Base-by-base conservation (phyloP, 2,888 invertebrate species). In the Melipona beecheii region DNA sequence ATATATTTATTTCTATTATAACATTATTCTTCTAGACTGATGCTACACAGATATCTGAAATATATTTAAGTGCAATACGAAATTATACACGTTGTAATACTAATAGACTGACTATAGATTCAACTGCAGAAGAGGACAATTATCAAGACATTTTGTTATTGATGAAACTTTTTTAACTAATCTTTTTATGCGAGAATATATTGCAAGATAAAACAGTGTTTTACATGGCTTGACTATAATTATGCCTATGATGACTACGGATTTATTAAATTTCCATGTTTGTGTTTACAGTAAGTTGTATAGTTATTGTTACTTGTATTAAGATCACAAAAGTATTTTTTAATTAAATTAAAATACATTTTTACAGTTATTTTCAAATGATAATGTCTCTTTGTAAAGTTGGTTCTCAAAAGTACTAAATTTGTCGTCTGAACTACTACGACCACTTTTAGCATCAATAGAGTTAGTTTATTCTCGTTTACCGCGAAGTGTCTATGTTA, bases 61-160 rank as follows among this genome's bases (percentile, higher is more conserved):
- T 96, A 66, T 97, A 97, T 89, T 95, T 97, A 85, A 95, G 96
- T 6, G 96, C 97, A 2, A 96, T 98, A 78, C 96, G 97, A 92
- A 96, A 96, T 2, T 98, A 97, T 92, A 95, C 96, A 79, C 95
- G 96, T 86, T 96, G 96, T 94, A 97, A 97, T 91, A 95, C 95
- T 0, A 96, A 96, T 72, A 95, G 97, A 87, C 95, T 96, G 66
- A 96, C 96, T 0, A 94, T 95, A 36, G 96, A 97, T 83, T 95
- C 95, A 3, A 96, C 96, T 50, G 96, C 96, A 21, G 97, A 97
- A 75, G 98, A 98, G 91, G 97, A 96, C 86, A 96, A 96, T 72
- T 96, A 95, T 90, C 96, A 97, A 94, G 98, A 98, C 92, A 96
- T 98, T 87, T 95, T 97, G 75, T 95, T 98, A 6, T 95, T 98